Base-by-base conservation (phyloP, 2,888 invertebrate species). In the Caenorhabditis sp. region DNA sequence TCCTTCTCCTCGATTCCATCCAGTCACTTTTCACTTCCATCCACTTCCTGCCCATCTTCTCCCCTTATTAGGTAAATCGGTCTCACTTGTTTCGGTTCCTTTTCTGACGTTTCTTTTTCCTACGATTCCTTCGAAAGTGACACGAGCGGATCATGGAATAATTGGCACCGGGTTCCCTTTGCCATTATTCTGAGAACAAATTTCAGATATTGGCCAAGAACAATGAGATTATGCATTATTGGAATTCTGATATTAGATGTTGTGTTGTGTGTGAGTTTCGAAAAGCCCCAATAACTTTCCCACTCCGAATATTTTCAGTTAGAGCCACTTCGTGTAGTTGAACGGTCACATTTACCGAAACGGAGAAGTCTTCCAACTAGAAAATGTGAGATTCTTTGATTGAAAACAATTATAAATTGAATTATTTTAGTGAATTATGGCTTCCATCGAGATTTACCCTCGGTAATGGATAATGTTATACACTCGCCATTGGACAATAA, bases 401-500 rank as follows among this genome's bases (percentile, higher is more conserved):
- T 26, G n/a, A 58, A 31, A 19, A 14, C 31, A 58, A 7, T 58
- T 31, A 58, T 6, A 19, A 54, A 54, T 26, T 31, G 1, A n/a
- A 28, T 44, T 24, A 8, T 73, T 80, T 22, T 63, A 82, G 82
- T 82, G 24, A 82, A 77, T 77, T 77, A 72, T 44, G 82, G 72
- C 64, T 76, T 77, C 22, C 82, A 82, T 82, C 76, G 82, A 54
- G 82, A 82, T 66, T 72, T 63, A 51, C 80, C 80, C 56, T 28
- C 76, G 19, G 64, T 82, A 61, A 76, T 80, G 80, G 84, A 84
- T 26, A 80, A 80, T 76, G 84, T 84, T 16, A 84, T 84, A 26
- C 80, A 80, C 38, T 70, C 80, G 6, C 80, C 84, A 41, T 26
- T 80, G 28, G 83, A 83, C 19, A 83, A 83, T 66, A 80, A 80